A percentile compares a stretch with the other conserved stretches of the same genome.
These are phyloP conservation scores for Tolmerus cingulatus DNA, from an alignment of 2,888 invertebrate genomes.

Conservation along the genomic window DNA sequence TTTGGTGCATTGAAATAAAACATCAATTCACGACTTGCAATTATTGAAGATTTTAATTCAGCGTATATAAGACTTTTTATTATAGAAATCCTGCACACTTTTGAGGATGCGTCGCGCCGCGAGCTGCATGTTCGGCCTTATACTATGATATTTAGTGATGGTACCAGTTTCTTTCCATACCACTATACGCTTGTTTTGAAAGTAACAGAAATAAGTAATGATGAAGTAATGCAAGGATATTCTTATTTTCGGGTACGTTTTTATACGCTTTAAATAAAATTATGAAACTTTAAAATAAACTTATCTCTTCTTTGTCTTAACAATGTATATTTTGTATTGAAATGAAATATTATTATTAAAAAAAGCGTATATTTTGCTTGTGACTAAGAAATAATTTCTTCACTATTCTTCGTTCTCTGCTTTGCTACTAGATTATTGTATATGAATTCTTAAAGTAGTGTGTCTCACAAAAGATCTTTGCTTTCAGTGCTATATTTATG, in stretches of 20 bases:
- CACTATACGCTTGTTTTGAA: background rate
- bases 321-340: too few species aligned
- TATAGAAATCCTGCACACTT: background rate
- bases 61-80: background rate
- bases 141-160: background rate
- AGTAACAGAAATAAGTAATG: background rate
- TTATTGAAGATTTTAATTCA: background rate
- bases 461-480: background rate
- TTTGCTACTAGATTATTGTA: background rate
- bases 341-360: too few species aligned
- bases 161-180: background rate
- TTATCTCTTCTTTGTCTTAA: too few species aligned
- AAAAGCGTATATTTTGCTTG: too few species aligned
- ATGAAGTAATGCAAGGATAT: background rate
- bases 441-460: background rate
- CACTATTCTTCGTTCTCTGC: too few species aligned
- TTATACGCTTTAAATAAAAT: too few species aligned
- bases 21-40: too few species aligned
- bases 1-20: too few species aligned
- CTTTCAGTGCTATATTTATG: constrained; percentile 42
- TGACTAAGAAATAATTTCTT: too few species aligned
- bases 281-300: too few species aligned
- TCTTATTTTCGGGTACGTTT: background rate
- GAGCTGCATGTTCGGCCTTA: background rate
- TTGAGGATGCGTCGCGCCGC: background rate